A percentile compares a stretch with the other conserved stretches of the same genome.
These are phyloP conservation scores for Dorcus hopei DNA, from an alignment of 2,888 invertebrate genomes.

Conservation along the genomic window DNA sequence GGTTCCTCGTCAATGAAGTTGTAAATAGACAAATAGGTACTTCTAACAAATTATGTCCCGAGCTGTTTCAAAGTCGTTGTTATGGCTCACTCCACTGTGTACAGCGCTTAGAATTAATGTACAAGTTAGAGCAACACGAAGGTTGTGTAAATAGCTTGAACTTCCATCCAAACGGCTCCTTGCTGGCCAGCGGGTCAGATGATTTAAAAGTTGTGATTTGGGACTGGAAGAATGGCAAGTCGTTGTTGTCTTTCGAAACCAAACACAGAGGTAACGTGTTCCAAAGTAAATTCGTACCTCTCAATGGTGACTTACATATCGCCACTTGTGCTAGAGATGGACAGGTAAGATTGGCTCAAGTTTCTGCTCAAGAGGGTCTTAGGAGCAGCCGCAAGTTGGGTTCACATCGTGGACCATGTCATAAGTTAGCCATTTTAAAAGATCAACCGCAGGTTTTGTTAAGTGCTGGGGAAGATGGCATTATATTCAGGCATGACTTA, in stretches of 20 bases:
- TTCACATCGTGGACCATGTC: conserved; percentile 73
- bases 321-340: conserved; percentile 89
- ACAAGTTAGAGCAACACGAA: conserved; percentile 72
- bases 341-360: conserved; percentile 65
- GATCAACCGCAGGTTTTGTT: conserved; percentile 75
- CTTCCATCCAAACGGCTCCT: conserved; percentile 76
- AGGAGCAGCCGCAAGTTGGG: conserved; percentile 57
- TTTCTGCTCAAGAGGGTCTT: conserved; percentile 54
- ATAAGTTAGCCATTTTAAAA: conserved; percentile 77
- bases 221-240: conserved; percentile 80
- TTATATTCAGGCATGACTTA: conserved; percentile 78
- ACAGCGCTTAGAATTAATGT: conserved; percentile 75
- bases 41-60: conserved; percentile 50
- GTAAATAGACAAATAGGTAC: conserved; percentile 62
- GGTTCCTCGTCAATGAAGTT: conserved; percentile 63
- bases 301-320: conserved; percentile 75
- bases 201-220: conserved; percentile 83
- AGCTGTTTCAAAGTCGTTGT: conserved; percentile 66
- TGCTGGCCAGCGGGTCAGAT: conserved; percentile 88
- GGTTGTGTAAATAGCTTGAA: conserved; percentile 92
- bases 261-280: conserved; percentile 88
- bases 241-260: conserved; percentile 66
- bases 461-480: conserved; percentile 87
- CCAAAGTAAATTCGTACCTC: conserved; percentile 84
- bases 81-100: conserved; percentile 81